Evolutionary conservation across 2,797 vertebrate species (phyloP), one percentile per base, ranked within the genome.

Genomic region (Dallia pectoralis): DNA sequence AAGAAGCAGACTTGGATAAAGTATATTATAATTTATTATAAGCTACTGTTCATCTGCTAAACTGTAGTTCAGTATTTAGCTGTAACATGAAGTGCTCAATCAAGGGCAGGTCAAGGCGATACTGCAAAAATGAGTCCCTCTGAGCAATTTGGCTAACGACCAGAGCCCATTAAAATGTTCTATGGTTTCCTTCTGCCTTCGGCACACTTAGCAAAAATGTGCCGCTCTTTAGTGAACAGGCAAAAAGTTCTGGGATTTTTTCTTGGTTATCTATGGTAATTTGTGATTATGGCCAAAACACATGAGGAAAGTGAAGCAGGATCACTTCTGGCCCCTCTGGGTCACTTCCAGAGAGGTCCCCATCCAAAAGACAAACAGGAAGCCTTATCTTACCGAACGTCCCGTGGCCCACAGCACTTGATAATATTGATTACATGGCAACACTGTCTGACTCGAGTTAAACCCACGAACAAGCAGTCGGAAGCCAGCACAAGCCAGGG

Each of bases 391-490:
- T 7, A 8, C n/a, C n/a, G 16, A 53, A 18, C 8, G 8, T n/a
- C 84, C 79, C 77, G 74, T 61, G 66, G 79, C 76, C 81, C 74
- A 77, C 79, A 77, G 71, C 73, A 83, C 81, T 88, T 81, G 0
- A 89, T 91, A 85, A 82, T 90, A 93, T 88, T 87, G 90, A 93
- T 92, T 89, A 85, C 78, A 83, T 83, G 62, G 82, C 83, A 86
- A 91, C 89, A 87, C 84, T 89, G 82, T 90, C 87, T 88, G 89
- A 89, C 89, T 89, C 74, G 86, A 82, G 79, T 88, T 87, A 82
- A 90, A 86, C 89, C 90, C 81, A 76, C 48, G 80, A 76, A 84
- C 74, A 49, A 67, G 77, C 56, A 33, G 74, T 79, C 82, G 74
- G 73, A 66, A 66, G 77, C 74, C 68, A 78, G 59, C 44, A 62